Base-by-base conservation (phyloP, 2,888 invertebrate species). In the Diogma glabrata region DNA sequence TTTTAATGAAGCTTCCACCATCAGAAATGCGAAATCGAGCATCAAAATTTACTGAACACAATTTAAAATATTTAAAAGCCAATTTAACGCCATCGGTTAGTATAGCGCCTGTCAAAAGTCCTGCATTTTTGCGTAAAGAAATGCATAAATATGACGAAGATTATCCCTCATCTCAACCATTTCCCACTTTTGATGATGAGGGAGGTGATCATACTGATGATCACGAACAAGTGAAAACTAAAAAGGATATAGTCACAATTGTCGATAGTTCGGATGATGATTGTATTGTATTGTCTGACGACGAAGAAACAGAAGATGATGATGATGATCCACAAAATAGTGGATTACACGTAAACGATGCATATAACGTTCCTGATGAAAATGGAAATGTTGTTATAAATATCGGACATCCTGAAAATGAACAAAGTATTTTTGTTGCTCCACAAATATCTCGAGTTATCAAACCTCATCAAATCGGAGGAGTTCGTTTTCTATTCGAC, bases 401-500 rank as follows among this genome's bases (percentile, higher is more conserved):
- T 67, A 84, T 95, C 20, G 94, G 92, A 7, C 95, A 95, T 69
- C 87, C 91, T 0, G 84, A 87, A 52, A 83, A 81, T 50, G 96
- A 96, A 64, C 82, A 85, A 14, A 94, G 94, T 62, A 84, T 96
- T 57, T 96, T 86, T 68, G 74, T 96, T 52, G 89, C 94, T 1
- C 89, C 92, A 0, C 94, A 90, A 66, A 87, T 96, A 48, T 86
- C 92, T 0, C 77, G 86, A 58, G 78, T 88, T 50, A 92, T 96
- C 52, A 96, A 96, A 72, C 94, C 95, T 2, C 96, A 96, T 77
- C 96, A 96, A 78, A 89, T 93, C 64, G 91, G 92, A 50, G 93
- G 93, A n/a, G 85, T 93, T 14, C 76, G 96, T 52, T 97, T 97
- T 68, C 72, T 97, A 50, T 99, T 90, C 66, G 96, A 97, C 70